Percentiles rank a stretch among this genome's conserved stretches.
Evolutionary conservation across 2,888 invertebrate species (phyloP).

Genomic region (Minunthozetes semirufus): DNA sequence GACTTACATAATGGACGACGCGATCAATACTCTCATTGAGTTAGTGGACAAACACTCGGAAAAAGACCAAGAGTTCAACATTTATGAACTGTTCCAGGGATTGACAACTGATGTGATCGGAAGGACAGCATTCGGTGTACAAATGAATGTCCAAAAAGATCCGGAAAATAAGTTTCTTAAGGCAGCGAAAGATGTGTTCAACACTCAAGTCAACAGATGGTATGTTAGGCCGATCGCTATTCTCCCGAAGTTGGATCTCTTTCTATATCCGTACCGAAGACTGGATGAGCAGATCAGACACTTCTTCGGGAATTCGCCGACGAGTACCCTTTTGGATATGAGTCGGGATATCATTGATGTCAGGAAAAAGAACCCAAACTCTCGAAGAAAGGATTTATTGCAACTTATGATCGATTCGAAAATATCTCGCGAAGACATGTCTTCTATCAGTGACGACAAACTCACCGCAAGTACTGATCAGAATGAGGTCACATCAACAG

Average conservation of each 20-base stretch:
- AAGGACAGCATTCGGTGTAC: constrained; percentile 41
- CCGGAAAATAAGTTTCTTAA: constrained; percentile 37
- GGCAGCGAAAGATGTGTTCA: constrained; percentile 32
- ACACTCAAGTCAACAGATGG: not conserved
- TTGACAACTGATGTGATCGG: constrained; percentile 41
- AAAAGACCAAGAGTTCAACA: constrained; percentile 38
- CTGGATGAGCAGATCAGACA: not conserved
- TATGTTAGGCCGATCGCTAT: not conserved
- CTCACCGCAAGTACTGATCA: constrained; percentile 4
- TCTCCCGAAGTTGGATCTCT: constrained; percentile 31
- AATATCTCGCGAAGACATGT: constrained; percentile 20
- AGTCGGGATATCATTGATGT: constrained; percentile 1
- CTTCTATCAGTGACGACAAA: not conserved
- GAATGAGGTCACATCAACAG: not conserved
- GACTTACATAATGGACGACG: constrained; percentile 32
- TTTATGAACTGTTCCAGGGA: constrained; percentile 40
- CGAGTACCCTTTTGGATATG: not conserved
- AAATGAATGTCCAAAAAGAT: constrained; percentile 40
- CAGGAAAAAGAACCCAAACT: not conserved
- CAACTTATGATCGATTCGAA: constrained; percentile 35
- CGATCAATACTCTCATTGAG: constrained; percentile 33
- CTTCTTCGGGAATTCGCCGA: not conserved
- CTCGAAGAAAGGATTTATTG: constrained; percentile 33
- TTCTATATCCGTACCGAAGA: constrained; percentile 33
- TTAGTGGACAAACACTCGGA: constrained; percentile 27